These are phyloP conservation scores for Triops longicaudatus DNA, from an alignment of 1,140 invertebrate genomes.

Conservation along the genomic window DNA sequence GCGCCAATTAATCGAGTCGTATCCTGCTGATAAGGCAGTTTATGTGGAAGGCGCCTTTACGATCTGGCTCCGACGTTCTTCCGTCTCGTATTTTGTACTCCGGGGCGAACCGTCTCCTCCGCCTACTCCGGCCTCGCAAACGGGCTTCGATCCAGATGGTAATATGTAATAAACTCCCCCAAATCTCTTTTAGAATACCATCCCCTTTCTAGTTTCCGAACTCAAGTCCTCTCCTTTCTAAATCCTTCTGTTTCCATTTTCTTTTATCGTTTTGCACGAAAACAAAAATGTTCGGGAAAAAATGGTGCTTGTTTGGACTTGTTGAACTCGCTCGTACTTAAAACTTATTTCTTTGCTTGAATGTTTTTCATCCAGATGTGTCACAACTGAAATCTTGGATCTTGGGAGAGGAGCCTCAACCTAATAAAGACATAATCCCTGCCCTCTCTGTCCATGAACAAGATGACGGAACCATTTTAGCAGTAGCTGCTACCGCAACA, in stretches of 20 bases:
- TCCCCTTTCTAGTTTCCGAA: background rate
- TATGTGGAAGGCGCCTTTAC: slow-evolving; percentile 80
- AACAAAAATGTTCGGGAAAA: too few species aligned
- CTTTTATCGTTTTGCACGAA: too few species aligned
- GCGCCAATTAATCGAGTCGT: slow-evolving; percentile 58
- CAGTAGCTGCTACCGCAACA: slow-evolving; percentile 79
- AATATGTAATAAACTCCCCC: background rate
- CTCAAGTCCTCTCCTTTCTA: background rate
- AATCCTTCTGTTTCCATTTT: background rate
- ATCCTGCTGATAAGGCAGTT: slow-evolving; percentile 57
- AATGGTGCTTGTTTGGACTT: too few species aligned
- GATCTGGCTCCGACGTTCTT: slow-evolving; percentile 65
- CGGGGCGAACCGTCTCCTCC: slow-evolving; percentile 50
- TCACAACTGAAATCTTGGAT: slow-evolving; percentile 35
- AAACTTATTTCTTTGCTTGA: background rate
- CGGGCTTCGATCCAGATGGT: slow-evolving; percentile 23
- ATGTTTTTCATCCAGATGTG: slow-evolving; percentile 36
- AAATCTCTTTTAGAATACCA: background rate
- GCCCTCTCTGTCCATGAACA: slow-evolving; percentile 75
- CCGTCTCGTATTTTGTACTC: slow-evolving; percentile 78
- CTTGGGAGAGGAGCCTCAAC: slow-evolving; percentile 33
- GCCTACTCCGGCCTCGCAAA: slow-evolving; percentile 30
- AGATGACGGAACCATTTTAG: slow-evolving; percentile 59
- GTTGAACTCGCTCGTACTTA: background rate
- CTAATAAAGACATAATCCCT: slow-evolving; percentile 31